Evolutionary conservation across 2,113 vertebrate genomes (phyloP), one percentile per base, ranked within the genome.

Genomic region (Cephalopterus ornatus): DNA sequence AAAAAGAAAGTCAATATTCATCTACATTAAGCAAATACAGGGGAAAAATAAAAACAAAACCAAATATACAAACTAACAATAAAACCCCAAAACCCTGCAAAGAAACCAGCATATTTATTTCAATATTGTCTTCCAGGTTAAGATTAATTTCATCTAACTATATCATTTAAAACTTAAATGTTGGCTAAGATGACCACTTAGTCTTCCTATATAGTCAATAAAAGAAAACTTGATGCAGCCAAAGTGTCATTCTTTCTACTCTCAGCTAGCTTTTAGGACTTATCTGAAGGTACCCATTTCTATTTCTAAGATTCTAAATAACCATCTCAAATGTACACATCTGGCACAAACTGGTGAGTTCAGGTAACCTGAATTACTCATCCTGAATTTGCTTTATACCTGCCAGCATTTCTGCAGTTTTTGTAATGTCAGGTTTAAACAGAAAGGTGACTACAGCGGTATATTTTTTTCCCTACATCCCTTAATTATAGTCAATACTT

Each of bases 21-120:
- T 56, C 62, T 78, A 14, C 44, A 41, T 20, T 73, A 44, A 46
- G 74, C 13, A 55, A 72, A 82, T 33, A 65, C 6, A 2, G 3
- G 8, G 2, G 0, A 1, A 11, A 15, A 18, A 23, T 9, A 14
- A 49, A 71, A 79, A 2, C 8, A 42, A 58, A 65, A 7, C 11
- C 5, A 56, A 73, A 11, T 37, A 61, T 8, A 1, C 8, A 59
- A 89, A 39, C 7, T 46, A 17, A 14, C 11, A 53, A 46, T 37
- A 37, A 53, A 37, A 4, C 3, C 7, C 17, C 11, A 84, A 84
- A 63, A 11, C 13, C 17, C 39, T 63, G 4, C 14, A 73, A 37
- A 55, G 47, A 46, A 55, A 33, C 22, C 17, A 33, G 39, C 3
- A 13, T 37, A 35, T 41, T 56, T 30, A 79, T n/a, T 75, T 68